Evolutionary conservation across 2,888 invertebrate genomes (phyloP).

Genomic region (Stenodera caucasica): DNA sequence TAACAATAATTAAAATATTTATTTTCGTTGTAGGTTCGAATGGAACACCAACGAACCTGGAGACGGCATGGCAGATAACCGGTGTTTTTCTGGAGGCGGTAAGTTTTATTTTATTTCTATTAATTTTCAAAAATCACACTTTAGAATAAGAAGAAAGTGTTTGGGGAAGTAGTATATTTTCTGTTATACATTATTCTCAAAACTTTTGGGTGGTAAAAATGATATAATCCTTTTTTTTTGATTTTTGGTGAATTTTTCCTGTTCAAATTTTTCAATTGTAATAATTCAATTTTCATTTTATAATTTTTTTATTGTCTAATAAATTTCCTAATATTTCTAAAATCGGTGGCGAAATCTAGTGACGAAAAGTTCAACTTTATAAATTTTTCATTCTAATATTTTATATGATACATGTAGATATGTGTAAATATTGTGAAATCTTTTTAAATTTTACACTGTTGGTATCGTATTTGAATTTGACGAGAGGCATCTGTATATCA

Average conservation of each 20-base stretch:
- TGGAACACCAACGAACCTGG: conserved; percentile 62
- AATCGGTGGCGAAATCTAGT: conserved; percentile 55
- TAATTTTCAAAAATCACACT: not conserved
- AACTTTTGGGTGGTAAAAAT: too few relatives aligned
- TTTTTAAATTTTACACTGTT: not conserved
- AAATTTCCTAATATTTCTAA: conserved; percentile 17
- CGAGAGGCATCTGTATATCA: not conserved
- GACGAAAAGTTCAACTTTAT: conserved; percentile 51
- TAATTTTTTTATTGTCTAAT: not conserved
- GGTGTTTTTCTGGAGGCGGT: conserved; percentile 78
- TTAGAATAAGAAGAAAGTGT: too few relatives aligned
- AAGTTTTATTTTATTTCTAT: conserved; percentile 49
- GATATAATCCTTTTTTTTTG: too few relatives aligned
- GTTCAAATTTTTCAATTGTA: too few relatives aligned
- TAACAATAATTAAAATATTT: not conserved
- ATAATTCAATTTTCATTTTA: not conserved
- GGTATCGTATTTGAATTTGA: not conserved
- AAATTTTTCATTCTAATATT: too few relatives aligned
- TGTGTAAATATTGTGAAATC: not conserved
- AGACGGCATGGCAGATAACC: conserved; percentile 83
- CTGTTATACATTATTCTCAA: too few relatives aligned
- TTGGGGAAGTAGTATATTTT: not conserved
- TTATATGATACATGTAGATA: too few relatives aligned
- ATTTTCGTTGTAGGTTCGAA: conserved; percentile 56
- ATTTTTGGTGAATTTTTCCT: too few relatives aligned